These are phyloP conservation scores for Escarpia spicata DNA, from an alignment of 2,888 invertebrate genomes.

Conservation along the genomic window DNA sequence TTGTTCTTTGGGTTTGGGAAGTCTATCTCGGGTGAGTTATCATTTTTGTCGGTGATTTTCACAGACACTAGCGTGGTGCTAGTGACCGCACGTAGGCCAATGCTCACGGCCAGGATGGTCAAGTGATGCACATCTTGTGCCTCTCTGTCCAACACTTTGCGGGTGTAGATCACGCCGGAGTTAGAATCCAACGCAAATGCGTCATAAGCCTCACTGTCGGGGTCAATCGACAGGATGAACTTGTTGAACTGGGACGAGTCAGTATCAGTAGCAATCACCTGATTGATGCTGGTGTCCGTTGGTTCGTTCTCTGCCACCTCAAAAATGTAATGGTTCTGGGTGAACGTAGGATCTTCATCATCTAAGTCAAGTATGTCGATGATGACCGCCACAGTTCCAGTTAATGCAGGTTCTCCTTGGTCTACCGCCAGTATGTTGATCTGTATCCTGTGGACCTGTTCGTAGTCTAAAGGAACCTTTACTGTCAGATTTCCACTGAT, in stretches of 20 bases:
- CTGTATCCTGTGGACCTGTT: slow-evolving; percentile 29
- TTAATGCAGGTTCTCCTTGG: slow-evolving; percentile 49
- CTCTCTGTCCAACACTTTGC: slow-evolving; percentile 38
- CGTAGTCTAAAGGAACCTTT: slow-evolving; percentile 34
- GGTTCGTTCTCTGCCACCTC: slow-evolving; percentile 37
- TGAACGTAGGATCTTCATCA: slow-evolving; percentile 41
- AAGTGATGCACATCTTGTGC: slow-evolving; percentile 34
- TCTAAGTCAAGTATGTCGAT: slow-evolving; percentile 52
- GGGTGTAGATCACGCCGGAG: slow-evolving; percentile 37
- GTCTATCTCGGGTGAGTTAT: slow-evolving; percentile 39
- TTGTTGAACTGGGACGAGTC: slow-evolving; percentile 35
- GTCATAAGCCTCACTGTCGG: slow-evolving; percentile 18
- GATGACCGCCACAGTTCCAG: slow-evolving; percentile 48
- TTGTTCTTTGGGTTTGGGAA: slow-evolving; percentile 29
- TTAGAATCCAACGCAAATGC: slow-evolving; percentile 34
- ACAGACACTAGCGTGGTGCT: slow-evolving; percentile 37
- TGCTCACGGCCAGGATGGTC: slow-evolving; percentile 28
- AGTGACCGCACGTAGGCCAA: slow-evolving; percentile 26
- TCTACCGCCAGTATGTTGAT: slow-evolving; percentile 55
- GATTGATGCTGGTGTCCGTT: slow-evolving; percentile 32
- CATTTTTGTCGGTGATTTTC: slow-evolving; percentile 40
- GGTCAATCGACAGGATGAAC: slow-evolving; percentile 33
- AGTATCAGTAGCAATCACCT: slow-evolving; percentile 37
- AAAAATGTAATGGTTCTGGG: slow-evolving; percentile 34
- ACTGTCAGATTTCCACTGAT: slow-evolving; percentile 35